Base-by-base conservation (phyloP, 2,888 invertebrate species). In the Endomychus coccineus region DNA sequence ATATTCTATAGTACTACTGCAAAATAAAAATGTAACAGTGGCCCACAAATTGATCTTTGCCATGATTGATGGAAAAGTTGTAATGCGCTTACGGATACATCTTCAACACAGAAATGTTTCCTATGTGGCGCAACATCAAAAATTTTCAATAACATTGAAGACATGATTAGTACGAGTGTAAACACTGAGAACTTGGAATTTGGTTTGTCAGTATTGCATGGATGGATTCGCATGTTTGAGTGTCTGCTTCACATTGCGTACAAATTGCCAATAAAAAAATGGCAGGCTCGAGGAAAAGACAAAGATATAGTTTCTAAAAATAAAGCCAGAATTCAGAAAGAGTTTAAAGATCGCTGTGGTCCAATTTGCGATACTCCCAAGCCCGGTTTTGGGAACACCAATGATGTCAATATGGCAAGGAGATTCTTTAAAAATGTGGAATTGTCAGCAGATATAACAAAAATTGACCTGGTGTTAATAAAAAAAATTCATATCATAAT, bases 151-250 rank as follows among this genome's bases (percentile, higher is more conserved):
- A 27, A 31, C 24, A 23, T 32, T 4, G 11, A 32, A 25, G 10
- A 32, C 3, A 16, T 16, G 16, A 3, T 32, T 6, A n/a, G n/a
- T n/a, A 21, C n/a, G n/a, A n/a, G n/a, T n/a, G n/a, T 7, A n/a
- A 7, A 7, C 6, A 21, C n/a, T 6, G n/a, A n/a, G n/a, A n/a
- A 44, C 25, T 43, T 43, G 16, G 22, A 37, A 38, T 49, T 42
- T 22, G 48, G 49, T 7, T 23, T 54, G 11, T 51, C 48, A 2
- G 31, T 44, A 16, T 34, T 52, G 21, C 52, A 51, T 49, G 43
- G 33, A 12, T 49, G 48, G 46, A 50, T 54, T 23, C 42, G 52
- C 11, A 43, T 43, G 11, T 49, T 52, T 39, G 52, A 55, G 40
- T 52, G 46, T 39, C 24, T 50, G 14, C 39, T 54, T 13, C 47